Percentiles rank a stretch among this genome's conserved stretches.
Conservation (phyloP, 2,888 invertebrate genomes). For the Drosophila multiciliata region DNA sequence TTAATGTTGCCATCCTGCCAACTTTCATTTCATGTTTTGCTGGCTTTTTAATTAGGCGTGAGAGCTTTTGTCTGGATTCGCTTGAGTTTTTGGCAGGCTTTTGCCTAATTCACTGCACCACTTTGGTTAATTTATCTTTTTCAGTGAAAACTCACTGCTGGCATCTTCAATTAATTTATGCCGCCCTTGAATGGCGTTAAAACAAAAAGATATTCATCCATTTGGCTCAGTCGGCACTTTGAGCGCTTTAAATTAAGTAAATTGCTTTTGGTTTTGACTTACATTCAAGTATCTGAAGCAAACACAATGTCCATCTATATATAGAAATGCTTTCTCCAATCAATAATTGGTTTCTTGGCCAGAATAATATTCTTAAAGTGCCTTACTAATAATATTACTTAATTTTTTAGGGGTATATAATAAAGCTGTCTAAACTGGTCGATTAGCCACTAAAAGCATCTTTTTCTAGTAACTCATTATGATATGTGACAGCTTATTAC, state of each 20-base stretch:
- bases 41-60: slow-evolving; percentile 62
- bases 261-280: slow-evolving; percentile 42
- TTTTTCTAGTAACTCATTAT: not conserved
- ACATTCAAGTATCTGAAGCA: slow-evolving; percentile 9
- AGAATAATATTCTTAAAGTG: slow-evolving; percentile 31
- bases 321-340: slow-evolving; percentile 31
- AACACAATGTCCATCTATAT: slow-evolving; percentile 14
- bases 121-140: slow-evolving; percentile 58
- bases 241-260: slow-evolving; percentile 38
- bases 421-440: not conserved
- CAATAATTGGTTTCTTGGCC: slow-evolving; percentile 51
- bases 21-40: slow-evolving; percentile 14
- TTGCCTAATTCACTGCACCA: slow-evolving; percentile 27
- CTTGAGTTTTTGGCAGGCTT: slow-evolving; percentile 11
- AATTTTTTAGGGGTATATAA: not conserved
- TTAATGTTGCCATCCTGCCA: slow-evolving; percentile 21
- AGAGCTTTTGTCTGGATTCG: slow-evolving; percentile 43
- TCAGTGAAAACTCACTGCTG: slow-evolving; percentile 23
- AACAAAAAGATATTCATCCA: slow-evolving; percentile 22
- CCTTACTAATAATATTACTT: not conserved
- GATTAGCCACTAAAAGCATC: not conserved
- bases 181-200: slow-evolving; percentile 12
- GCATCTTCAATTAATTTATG: slow-evolving; percentile 53
- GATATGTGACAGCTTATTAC: not conserved
- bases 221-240: slow-evolving; percentile 8